Conservation (phyloP, 2,797 vertebrate species). For the Mastacembelus armatus region DNA sequence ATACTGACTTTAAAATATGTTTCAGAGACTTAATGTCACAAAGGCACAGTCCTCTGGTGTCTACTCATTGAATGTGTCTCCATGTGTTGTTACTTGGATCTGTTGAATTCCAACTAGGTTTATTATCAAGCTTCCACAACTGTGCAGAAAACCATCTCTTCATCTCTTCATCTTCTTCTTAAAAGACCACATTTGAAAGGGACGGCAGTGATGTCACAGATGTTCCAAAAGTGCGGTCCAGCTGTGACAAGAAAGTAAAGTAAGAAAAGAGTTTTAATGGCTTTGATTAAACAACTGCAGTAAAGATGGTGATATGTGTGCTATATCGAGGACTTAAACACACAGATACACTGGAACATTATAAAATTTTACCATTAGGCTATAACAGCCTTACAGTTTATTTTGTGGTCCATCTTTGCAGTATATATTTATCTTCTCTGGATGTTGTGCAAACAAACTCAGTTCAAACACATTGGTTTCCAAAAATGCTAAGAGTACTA, state of each 20-base stretch:
- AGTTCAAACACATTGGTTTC: neutral
- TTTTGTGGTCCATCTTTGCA: neutral
- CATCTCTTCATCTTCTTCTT: too few species aligned
- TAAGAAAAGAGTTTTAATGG: neutral
- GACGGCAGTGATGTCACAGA: too few species aligned
- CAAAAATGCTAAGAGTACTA: neutral
- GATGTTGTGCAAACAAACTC: neutral
- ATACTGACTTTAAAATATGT: slow-evolving; percentile 60
- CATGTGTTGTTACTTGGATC: slow-evolving; percentile 7
- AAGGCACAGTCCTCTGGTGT: slow-evolving; percentile 8
- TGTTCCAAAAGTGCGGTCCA: slow-evolving; percentile 16
- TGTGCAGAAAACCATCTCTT: neutral
- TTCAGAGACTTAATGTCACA: slow-evolving; percentile 23
- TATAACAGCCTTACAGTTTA: neutral
- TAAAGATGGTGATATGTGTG: neutral
- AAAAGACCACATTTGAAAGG: too few species aligned
- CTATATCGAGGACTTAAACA: neutral
- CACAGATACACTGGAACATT: neutral
- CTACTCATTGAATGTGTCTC: neutral
- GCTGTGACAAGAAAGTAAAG: slow-evolving; percentile 13
- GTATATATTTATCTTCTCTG: neutral
- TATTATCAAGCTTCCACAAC: neutral
- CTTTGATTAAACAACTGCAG: neutral
- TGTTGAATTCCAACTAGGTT: slow-evolving; percentile 11
- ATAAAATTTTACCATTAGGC: neutral